These are phyloP conservation scores for Cnemophilus loriae DNA, from an alignment of 2,113 vertebrate genomes.

Conservation along the genomic window DNA sequence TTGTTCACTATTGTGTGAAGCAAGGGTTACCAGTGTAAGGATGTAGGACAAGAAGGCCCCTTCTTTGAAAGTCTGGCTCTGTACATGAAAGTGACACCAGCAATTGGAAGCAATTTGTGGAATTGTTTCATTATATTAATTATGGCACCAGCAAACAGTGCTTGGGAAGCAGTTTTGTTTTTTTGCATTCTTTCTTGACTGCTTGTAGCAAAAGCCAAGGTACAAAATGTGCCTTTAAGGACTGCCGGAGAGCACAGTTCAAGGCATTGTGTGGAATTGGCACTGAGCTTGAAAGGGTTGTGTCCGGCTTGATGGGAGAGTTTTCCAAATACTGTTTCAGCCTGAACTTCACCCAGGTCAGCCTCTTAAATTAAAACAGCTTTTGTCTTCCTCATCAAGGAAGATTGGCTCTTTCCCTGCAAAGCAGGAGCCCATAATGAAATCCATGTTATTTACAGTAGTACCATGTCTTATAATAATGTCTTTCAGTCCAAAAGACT, in stretches of 20 bases:
- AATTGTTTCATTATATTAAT: conserved; percentile 79
- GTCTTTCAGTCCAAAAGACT: neutral
- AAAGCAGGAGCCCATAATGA: neutral
- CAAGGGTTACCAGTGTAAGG: conserved; percentile 52
- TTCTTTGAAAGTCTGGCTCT: conserved; percentile 69
- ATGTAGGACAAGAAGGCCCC: conserved; percentile 58
- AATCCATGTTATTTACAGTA: conserved; percentile 9
- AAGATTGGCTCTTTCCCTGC: neutral
- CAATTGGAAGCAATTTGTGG: conserved; percentile 78
- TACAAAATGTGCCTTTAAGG: conserved; percentile 70
- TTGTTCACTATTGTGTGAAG: conserved; percentile 67
- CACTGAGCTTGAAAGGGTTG: conserved; percentile 60
- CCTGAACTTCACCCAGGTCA: conserved; percentile 61
- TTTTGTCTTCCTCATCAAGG: conserved; percentile 55
- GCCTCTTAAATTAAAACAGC: conserved; percentile 24
- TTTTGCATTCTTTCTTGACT: conserved; percentile 81
- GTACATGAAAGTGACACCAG: conserved; percentile 77
- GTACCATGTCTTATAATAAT: neutral
- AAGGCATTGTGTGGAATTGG: conserved; percentile 70
- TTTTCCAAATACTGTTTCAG: conserved; percentile 20
- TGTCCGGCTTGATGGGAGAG: conserved; percentile 63
- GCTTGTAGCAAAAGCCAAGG: conserved; percentile 68
- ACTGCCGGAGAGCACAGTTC: conserved; percentile 28
- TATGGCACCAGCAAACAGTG: conserved; percentile 68
- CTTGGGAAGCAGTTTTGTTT: conserved; percentile 78